phyloP scores from a whole-genome alignment of 2,113 vertebrate genomes.

The Scolopax mira region DNA sequence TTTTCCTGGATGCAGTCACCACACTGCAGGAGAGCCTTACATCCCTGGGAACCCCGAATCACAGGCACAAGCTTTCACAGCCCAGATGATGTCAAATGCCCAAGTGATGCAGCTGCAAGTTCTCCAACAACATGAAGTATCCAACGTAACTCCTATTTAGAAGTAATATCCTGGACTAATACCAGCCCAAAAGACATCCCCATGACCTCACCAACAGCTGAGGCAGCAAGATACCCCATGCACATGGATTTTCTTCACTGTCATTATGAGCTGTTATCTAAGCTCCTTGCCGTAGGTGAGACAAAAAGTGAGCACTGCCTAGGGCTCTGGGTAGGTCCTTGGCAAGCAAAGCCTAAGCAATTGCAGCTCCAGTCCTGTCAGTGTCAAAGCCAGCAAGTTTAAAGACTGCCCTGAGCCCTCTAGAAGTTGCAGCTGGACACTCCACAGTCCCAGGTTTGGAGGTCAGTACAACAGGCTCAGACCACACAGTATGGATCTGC shows the following conservation, averaged over 20 bases:
- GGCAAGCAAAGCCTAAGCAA: not conserved
- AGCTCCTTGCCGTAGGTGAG: not conserved
- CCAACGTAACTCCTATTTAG: not conserved
- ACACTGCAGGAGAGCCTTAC: not conserved
- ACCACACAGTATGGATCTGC: slow-evolving; percentile 17
- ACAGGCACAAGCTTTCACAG: not conserved
- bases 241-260: not conserved
- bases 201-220: not conserved
- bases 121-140: not conserved
- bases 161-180: not conserved
- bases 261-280: not conserved
- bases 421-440: not conserved
- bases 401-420: not conserved
- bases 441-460: not conserved
- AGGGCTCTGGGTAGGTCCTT: not conserved
- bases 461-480: not conserved
- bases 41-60: not conserved
- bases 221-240: not conserved
- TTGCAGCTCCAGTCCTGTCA: not conserved
- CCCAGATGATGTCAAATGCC: not conserved
- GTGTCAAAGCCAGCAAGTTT: not conserved
- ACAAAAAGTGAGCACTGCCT: not conserved
- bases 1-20: not conserved
- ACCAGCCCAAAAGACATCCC: not conserved
- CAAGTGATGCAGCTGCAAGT: not conserved